A percentile compares a stretch with the other conserved stretches of the same genome.
Evolutionary conservation across 2,113 vertebrate genomes (phyloP).

Genomic region (Myrmecophaga tridactyla): DNA sequence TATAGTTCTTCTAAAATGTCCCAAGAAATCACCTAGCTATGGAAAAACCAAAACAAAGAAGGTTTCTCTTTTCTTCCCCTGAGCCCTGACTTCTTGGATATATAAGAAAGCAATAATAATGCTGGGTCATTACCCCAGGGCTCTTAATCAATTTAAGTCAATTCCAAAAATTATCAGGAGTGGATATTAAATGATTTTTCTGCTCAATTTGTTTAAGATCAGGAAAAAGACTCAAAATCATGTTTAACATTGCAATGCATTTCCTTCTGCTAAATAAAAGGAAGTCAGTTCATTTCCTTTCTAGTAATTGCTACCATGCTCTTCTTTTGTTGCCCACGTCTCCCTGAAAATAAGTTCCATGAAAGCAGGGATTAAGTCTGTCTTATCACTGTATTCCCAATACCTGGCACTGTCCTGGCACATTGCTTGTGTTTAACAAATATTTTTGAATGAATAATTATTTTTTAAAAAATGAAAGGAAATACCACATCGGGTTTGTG

Average conservation of each 20-base stretch:
- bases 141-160: constrained; percentile 12
- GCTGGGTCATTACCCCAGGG: neutral
- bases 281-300: neutral
- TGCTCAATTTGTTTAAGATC: neutral
- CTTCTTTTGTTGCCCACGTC: neutral
- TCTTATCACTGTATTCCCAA: neutral
- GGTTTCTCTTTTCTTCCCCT: neutral
- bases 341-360: neutral
- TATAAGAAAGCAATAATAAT: constrained; percentile 13
- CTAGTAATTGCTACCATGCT: neutral
- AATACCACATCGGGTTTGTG: neutral
- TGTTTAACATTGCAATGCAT: constrained; percentile 66
- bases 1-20: neutral
- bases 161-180: neutral
- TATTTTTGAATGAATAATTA: neutral
- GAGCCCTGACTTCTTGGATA: neutral
- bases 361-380: neutral
- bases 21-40: neutral
- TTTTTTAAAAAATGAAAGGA: neutral
- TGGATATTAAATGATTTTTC: constrained; percentile 28
- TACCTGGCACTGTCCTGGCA: neutral
- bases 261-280: constrained; percentile 61
- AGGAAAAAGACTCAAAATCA: neutral
- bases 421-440: neutral
- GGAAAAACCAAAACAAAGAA: neutral